Evolutionary conservation across 2,113 vertebrate genomes (phyloP).

Genomic region (Mirza zaza): DNA sequence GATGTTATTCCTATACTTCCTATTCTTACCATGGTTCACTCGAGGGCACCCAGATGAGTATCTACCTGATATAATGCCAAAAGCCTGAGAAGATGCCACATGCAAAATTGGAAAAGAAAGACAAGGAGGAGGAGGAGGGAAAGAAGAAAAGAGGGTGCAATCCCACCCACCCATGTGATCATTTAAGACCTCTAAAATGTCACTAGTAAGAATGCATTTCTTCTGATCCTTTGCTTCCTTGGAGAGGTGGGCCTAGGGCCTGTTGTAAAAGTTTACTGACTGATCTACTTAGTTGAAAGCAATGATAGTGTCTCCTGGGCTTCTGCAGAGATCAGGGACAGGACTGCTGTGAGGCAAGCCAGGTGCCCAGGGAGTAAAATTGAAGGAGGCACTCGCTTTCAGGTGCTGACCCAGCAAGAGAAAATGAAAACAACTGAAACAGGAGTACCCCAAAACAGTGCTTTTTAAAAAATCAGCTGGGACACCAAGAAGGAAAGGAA

Average conservation of each 20-base stretch:
- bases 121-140: not conserved
- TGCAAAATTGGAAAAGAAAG: not conserved
- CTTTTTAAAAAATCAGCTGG: not conserved
- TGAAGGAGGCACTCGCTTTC: not conserved
- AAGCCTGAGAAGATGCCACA: not conserved
- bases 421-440: not conserved
- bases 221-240: not conserved
- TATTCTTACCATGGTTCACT: not conserved
- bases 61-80: not conserved
- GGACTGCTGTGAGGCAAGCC: fast-evolving
- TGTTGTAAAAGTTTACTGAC: not conserved
- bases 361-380: not conserved
- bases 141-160: not conserved
- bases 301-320: not conserved
- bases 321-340: not conserved
- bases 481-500: not conserved
- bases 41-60: too few relatives aligned
- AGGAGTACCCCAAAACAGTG: not conserved
- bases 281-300: not conserved
- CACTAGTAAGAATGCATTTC: not conserved
- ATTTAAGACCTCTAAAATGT: not conserved
- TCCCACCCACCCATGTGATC: not conserved
- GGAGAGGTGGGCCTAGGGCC: not conserved
- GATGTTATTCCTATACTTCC: not conserved
- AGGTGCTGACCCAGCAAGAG: not conserved